Base-by-base conservation (phyloP, 1,140 invertebrate genomes). In the Megalopta genalis region DNA sequence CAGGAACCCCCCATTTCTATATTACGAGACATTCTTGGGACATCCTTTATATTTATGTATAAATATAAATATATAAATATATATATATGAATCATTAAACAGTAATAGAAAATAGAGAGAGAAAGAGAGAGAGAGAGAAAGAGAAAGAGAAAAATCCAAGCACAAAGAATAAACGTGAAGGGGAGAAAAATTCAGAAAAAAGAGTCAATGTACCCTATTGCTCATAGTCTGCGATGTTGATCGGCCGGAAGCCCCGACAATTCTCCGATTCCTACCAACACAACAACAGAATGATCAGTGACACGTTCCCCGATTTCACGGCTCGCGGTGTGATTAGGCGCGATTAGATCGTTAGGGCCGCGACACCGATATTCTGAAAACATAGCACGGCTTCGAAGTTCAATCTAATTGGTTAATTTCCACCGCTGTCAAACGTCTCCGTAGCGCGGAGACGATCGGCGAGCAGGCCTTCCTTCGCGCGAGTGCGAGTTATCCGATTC, bases 221-320 rank as follows among this genome's bases (percentile, higher is more conserved):
- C 86, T 92, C 87, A 90, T 91, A 92, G 90, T 90, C 91, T 86
- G 92, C 88, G 84, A 88, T 89, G 91, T 87, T 91, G 91, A 92
- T 91, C 89, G 85, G 83, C 90, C 86, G 88, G 90, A 84, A 89
- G 90, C 86, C 89, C 86, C 88, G 85, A 91, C 79, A 90, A 88
- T 89, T 87, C 90, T 91, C 91, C 91, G 90, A 91, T 88, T 86
- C 91, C 92, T 92, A 91, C 86, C 88, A 93, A 91, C 89, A 93
- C 87, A 91, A 91, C 82, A 92, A 92, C 81, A 91, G 86, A 84
- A 88, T 68, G 85, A 89, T 90, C 89, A 90, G 87, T 90, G 84
- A 84, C 42, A 63, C 74, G 54, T n/a, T 88, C 75, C 59, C 27
- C 68, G 85, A 59, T 80, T 68, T 74, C 70, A 72, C 77, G 27